phyloP scores from a whole-genome alignment of 2,888 invertebrate genomes.

The Cetonia aurata region DNA sequence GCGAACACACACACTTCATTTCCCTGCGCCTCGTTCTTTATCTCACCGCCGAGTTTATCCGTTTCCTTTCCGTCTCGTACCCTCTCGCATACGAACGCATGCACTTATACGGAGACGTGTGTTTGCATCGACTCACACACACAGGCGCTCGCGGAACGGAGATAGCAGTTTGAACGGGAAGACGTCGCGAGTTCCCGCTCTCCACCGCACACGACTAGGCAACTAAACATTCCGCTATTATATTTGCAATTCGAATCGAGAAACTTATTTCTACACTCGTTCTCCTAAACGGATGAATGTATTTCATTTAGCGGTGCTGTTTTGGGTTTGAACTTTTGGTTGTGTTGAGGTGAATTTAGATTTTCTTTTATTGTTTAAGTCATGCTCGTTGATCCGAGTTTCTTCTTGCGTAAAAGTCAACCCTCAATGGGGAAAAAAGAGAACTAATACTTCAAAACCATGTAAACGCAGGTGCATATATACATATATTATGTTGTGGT shows the following conservation, averaged over 20 bases:
- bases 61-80: conserved; percentile 62
- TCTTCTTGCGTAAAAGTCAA: too few relatives aligned
- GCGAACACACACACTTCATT: conserved; percentile 66
- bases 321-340: conserved; percentile 16
- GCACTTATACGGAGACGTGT: conserved; percentile 1
- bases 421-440: too few relatives aligned
- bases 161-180: conserved; percentile 39
- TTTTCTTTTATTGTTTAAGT: too few relatives aligned
- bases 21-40: conserved; percentile 64
- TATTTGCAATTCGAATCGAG: conserved; percentile 63
- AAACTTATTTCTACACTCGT: conserved; percentile 41
- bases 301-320: conserved; percentile 25
- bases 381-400: too few relatives aligned
- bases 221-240: conserved; percentile 58
- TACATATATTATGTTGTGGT: too few relatives aligned
- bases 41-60: conserved; percentile 66
- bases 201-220: conserved; percentile 56
- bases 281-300: conserved; percentile 33
- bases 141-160: conserved; percentile 12
- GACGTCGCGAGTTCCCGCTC: conserved; percentile 53
- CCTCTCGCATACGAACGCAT: conserved; percentile 44
- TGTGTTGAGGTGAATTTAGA: conserved; percentile 10
- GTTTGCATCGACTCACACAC: conserved; percentile 7
- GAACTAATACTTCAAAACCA: too few relatives aligned
- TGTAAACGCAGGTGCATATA: too few relatives aligned